Evolutionary conservation across 2,888 invertebrate genomes (phyloP), one percentile per base, ranked within the genome.

Genomic region (Caenorhabditis sulstoni): DNA sequence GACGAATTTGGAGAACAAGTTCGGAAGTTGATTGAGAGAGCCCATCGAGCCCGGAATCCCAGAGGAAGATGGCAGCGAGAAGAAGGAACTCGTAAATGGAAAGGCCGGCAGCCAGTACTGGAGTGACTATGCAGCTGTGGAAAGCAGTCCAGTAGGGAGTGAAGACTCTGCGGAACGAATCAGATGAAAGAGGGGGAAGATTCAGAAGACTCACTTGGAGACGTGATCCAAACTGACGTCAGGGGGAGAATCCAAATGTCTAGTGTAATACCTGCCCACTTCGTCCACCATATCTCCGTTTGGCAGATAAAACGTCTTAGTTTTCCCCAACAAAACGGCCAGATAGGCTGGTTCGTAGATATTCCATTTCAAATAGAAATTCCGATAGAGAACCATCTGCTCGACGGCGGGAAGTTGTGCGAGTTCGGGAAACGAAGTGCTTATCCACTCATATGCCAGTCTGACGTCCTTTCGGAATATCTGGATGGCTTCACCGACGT

Each of bases 51-150:
- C 47, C 47, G 20, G 47, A 44, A 11, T 44, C 44, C 44, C 44
- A 44, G 14, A 44, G 44, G 16, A 44, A 44, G 12, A 44, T 44
- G 44, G 44, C 44, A 7, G 44, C 44, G 11, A 47, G 47, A 47
- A 47, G 47, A 9, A 47, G 47, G 16, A 47, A 47, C 18, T 47
- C 47, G 47, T 18, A 47, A 9, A 44, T 12, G 44, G 44, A 44
- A 3, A 44, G 44, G 12, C 9, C 9, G 5, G 44, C 44, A 3
- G 44, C 12, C 44, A 44, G 12, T 3, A 44, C 44, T 2, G 44
- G 44, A 44, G 9, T 12, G 14, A 44, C 44, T n/a, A 44, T 44
- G 14, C 12, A n/a, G 44, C 11, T 44, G 12, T 44, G 44, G 44
- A 44, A 44, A 9, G 44, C 44, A 3, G 44, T 44, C 44, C 44